Base-by-base conservation (phyloP, 2,797 vertebrate genomes). In the Sebastes paucispinis region DNA sequence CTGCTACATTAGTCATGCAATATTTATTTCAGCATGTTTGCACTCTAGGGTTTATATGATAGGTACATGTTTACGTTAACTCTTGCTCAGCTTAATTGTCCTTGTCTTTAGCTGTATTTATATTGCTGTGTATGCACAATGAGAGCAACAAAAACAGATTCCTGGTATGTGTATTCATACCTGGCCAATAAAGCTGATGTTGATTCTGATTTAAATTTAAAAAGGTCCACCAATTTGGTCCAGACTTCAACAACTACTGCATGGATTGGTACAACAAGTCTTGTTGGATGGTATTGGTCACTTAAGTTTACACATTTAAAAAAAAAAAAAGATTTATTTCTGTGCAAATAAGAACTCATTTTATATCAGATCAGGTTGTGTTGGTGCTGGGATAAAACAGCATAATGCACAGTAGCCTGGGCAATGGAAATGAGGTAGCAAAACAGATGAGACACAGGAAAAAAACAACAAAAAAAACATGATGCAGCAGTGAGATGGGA, bases 401-500 rank as follows among this genome's bases (percentile, higher is more conserved):
- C 13, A 22, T 12, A 31, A 70, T 24, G 57, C 47, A 73, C 25
- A 27, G 25, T 25, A 29, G 29, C 18, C 55, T 58, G 34, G n/a
- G 62, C 27, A 43, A 55, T 66, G 50, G 75, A 63, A 80, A 63
- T 47, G 43, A 78, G 69, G 36, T 24, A 60, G 12, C 64, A 67
- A 81, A 75, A 67, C 58, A 79, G 66, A 81, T 75, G 80, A 77
- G 62, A 73, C 50, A 47, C 43, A 18, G 43, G 43, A 4, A 54
- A 39, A 57, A 25, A 5, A 10, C 4, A 16, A 39, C 34, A 62
- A 39, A 22, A 74, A 81, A 60, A 65, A 18, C 20, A 74, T 60
- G 67, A 63, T 55, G 73, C 80, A 73, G 83, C 43, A 66, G 67
- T 57, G 76, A 77, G 60, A 77, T 63, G 24, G 69, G 52, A 79